These are phyloP conservation scores for Rhyzopertha dominica DNA, from an alignment of 1,140 invertebrate species.

Conservation along the genomic window DNA sequence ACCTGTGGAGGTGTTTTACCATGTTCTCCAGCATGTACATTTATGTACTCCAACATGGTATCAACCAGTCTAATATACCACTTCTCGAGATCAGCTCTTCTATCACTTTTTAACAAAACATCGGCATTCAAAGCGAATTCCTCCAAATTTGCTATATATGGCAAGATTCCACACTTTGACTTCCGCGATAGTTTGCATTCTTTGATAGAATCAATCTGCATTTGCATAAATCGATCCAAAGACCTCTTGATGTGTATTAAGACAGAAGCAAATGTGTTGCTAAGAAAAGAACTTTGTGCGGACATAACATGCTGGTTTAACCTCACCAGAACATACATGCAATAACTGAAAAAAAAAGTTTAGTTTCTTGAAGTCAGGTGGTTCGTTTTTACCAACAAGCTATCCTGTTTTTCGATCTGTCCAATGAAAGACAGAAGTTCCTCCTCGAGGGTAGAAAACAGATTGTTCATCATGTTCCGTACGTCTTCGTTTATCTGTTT, in stretches of 20 bases:
- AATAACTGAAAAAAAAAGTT: conserved; percentile 63
- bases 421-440: conserved; percentile 81
- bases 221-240: conserved; percentile 90
- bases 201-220: conserved; percentile 76
- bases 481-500: conserved; percentile 73
- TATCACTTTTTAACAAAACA: conserved; percentile 79
- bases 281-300: conserved; percentile 86
- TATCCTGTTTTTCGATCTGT: conserved; percentile 81
- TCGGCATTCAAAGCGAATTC: conserved; percentile 85
- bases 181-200: conserved; percentile 66
- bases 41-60: conserved; percentile 83
- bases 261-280: conserved; percentile 82
- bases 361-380: no score
- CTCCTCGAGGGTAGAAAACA: conserved; percentile 80
- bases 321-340: conserved; percentile 85
- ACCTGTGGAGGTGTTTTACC: conserved; percentile 92
- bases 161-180: conserved; percentile 85
- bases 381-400: no score
- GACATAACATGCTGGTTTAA: conserved; percentile 86
- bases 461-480: conserved; percentile 76
- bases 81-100: conserved; percentile 92
- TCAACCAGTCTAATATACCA: conserved; percentile 84
- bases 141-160: conserved; percentile 90
- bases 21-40: conserved; percentile 76
- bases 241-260: conserved; percentile 91